These are phyloP conservation scores for Otis tarda DNA, from an alignment of 2,113 vertebrate genomes.

Conservation along the genomic window DNA sequence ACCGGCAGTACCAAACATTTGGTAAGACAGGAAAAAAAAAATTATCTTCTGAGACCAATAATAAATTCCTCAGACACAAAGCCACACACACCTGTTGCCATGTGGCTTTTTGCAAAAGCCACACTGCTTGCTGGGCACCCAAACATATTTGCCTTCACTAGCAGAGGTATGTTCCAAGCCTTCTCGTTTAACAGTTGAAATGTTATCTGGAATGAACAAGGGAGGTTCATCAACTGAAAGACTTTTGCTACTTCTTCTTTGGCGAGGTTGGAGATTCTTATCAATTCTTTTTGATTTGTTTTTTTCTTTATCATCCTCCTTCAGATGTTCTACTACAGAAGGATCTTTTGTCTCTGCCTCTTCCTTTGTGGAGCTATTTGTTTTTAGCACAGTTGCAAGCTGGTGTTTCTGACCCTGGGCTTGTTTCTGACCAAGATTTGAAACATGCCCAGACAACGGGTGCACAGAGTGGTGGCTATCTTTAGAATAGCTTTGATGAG, in stretches of 20 bases:
- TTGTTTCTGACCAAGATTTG: constrained; percentile 72
- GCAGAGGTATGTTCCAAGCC: constrained; percentile 79
- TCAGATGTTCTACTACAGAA: constrained; percentile 52
- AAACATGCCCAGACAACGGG: constrained; percentile 49
- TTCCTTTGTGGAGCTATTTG: constrained; percentile 70
- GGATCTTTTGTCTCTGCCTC: constrained; percentile 69
- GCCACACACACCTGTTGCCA: constrained; percentile 88
- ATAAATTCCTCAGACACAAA: neutral
- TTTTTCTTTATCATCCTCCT: constrained; percentile 87
- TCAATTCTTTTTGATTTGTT: constrained; percentile 84
- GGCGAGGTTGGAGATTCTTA: constrained; percentile 83
- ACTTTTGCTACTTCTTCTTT: constrained; percentile 86
- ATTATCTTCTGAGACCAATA: neutral
- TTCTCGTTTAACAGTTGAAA: constrained; percentile 87
- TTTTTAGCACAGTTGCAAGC: constrained; percentile 26
- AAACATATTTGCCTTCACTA: constrained; percentile 79
- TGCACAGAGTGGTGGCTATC: constrained; percentile 41
- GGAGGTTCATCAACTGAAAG: constrained; percentile 95
- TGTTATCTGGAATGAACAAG: constrained; percentile 97
- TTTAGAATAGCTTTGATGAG: constrained; percentile 64
- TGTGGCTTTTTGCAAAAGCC: constrained; percentile 95
- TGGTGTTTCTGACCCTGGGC: constrained; percentile 60
- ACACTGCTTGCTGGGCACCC: constrained; percentile 94
- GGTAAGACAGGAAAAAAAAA: neutral
- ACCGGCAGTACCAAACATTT: neutral